These are phyloP conservation scores for Achroia grisella DNA, from an alignment of 1,140 invertebrate genomes.

Conservation along the genomic window DNA sequence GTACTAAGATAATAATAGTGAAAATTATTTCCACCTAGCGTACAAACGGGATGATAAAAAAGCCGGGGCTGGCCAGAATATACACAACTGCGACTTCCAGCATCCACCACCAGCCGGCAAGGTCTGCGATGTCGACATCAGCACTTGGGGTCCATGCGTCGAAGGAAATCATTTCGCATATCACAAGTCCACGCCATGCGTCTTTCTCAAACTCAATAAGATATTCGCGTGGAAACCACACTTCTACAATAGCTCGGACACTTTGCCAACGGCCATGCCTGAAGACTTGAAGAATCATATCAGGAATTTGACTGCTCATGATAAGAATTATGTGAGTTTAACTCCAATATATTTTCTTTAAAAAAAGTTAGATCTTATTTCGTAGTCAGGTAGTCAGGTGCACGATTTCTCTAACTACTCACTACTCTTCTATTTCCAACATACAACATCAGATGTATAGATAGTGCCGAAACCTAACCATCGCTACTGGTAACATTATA, in stretches of 20 bases:
- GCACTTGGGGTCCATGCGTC: constrained; percentile 79
- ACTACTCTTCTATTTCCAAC: too few species aligned
- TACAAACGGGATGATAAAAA: constrained; percentile 80
- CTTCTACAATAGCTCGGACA: constrained; percentile 78
- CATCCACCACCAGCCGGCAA: constrained; percentile 77
- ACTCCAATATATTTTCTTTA: too few species aligned
- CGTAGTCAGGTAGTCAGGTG: too few species aligned
- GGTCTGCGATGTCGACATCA: constrained; percentile 71
- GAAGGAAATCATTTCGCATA: constrained; percentile 85
- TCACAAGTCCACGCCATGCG: constrained; percentile 84
- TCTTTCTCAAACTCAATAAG: constrained; percentile 90
- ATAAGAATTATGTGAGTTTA: constrained; percentile 60
- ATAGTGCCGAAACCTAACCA: too few species aligned
- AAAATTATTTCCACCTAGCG: too few species aligned
- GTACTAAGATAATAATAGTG: too few species aligned
- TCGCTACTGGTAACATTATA: too few species aligned
- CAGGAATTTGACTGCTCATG: constrained; percentile 76
- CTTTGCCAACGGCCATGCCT: constrained; percentile 80
- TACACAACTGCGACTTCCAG: constrained; percentile 80
- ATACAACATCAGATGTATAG: too few species aligned
- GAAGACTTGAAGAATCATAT: constrained; percentile 79
- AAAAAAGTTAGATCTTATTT: too few species aligned
- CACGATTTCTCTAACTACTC: too few species aligned
- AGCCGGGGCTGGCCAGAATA: constrained; percentile 77
- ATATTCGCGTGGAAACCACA: constrained; percentile 85